These are phyloP conservation scores for Lamprotornis superbus DNA, from an alignment of 2,113 vertebrate species.

Conservation along the genomic window DNA sequence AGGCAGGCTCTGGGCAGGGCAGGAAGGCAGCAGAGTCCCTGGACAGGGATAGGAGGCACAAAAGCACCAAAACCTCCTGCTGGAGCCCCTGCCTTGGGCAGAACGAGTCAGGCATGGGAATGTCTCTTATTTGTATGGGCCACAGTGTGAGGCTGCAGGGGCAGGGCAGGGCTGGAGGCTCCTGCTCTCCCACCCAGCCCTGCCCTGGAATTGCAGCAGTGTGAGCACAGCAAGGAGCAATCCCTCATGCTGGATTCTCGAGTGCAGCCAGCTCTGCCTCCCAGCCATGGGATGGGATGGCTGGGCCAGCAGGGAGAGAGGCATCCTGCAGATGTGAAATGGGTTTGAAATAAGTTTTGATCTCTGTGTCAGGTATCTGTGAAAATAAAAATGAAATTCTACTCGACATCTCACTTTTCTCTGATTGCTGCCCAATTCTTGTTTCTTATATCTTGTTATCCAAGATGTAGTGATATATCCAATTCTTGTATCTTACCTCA, in stretches of 20 bases:
- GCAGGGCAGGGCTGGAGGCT: neutral
- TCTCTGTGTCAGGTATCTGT: neutral
- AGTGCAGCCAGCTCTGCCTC: neutral
- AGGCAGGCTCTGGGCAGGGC: neutral
- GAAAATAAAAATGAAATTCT: neutral
- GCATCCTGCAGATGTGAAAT: neutral
- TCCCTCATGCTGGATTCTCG: neutral
- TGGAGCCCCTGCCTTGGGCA: neutral
- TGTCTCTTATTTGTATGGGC: neutral
- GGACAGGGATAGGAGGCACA: neutral
- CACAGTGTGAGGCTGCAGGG: neutral
- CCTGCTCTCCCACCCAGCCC: neutral
- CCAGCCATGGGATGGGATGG: fast-evolving
- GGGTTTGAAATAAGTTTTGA: neutral
- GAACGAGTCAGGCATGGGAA: fast-evolving
- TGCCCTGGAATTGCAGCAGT: neutral
- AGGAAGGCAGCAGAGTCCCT: neutral
- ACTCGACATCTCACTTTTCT: neutral
- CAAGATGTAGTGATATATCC: no score
- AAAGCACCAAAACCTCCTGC: neutral
- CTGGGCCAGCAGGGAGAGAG: neutral
- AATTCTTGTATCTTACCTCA: no score
- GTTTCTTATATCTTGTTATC: neutral
- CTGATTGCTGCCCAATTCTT: fast-evolving
- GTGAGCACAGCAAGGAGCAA: neutral